Base-by-base conservation (phyloP, 2,888 invertebrate genomes). In the Leptarthrus brevirostris region DNA sequence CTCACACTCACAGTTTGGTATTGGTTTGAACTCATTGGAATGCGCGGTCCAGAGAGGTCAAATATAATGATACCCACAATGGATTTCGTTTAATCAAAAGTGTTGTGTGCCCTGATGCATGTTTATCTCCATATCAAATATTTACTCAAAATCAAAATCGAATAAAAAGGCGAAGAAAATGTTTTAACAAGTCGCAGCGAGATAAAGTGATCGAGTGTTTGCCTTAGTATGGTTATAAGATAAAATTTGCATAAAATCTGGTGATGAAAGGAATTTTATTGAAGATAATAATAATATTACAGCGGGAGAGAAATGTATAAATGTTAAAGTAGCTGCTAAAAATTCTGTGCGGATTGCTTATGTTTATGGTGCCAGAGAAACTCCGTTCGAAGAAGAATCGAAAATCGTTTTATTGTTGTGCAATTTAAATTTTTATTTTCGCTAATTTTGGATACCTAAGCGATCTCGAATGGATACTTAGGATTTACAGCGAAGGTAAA, bases 1-100 rank as follows among this genome's bases (percentile, higher is more conserved):
- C 52, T 34, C 30, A 16, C 70, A 71, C 36, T 71, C 52, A 24
- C 10, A 69, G 34, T 26, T 71, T 40, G 56, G 44, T 72, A 34
- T 58, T 40, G 54, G 34, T 49, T 73, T 73, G 73, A 73, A 73
- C 73, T 73, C 73, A 54, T 64, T 73, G 73, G 73, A 73, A 73
- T 73, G 72, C 49, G 52, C 54, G 71, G 53, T 40, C 71, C 71
- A 54, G 36, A 36, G 71, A 54, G 71, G 71, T 71, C 71, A 71
- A 71, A 54, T 20, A 8, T 71, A 40, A 71, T 71, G 54, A 71
- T 40, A 40, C 40, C 54, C 47, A 30, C 18, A 44, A 72, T 49
- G 56, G 49, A 72, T 72, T 72, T 72, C 58, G 58, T 61, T 58
- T 58, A 61, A 72, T 72, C 61, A 72, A 58, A 54, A 71, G 71